A percentile compares a stretch with the other conserved stretches of the same genome.
Conservation (phyloP, 2,888 invertebrate species). For the Podotricha telesiphe region DNA sequence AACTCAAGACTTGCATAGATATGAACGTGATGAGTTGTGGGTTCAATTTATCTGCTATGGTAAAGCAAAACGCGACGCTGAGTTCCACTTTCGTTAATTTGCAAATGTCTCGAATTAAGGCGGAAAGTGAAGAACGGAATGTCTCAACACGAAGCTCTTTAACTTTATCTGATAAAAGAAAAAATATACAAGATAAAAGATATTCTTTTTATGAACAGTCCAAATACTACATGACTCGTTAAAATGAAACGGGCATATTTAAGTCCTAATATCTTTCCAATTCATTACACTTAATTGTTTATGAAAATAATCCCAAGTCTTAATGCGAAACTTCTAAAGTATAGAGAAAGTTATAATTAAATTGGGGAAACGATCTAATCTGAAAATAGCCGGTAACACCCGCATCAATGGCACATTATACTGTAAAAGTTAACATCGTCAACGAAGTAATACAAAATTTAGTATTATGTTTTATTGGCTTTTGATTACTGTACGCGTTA, state of each 20-base stretch:
- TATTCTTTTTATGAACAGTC: background rate
- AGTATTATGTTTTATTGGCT: background rate
- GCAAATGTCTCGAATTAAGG: too few species aligned
- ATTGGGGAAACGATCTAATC: constrained; percentile 8
- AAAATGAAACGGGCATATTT: background rate
- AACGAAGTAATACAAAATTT: constrained; percentile 10
- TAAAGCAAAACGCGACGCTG: too few species aligned
- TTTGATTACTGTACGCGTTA: background rate
- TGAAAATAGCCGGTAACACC: constrained; percentile 20
- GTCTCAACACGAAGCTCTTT: too few species aligned
- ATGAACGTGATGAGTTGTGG: too few species aligned
- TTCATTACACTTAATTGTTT: background rate
- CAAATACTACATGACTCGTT: background rate
- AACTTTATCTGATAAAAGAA: too few species aligned
- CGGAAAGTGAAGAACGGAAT: too few species aligned
- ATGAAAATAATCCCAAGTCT: background rate
- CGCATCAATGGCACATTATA: constrained; percentile 1
- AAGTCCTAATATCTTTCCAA: background rate
- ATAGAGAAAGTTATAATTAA: constrained; percentile 4
- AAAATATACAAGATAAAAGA: too few species aligned
- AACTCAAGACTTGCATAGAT: too few species aligned
- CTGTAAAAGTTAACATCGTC: background rate
- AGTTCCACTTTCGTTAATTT: too few species aligned
- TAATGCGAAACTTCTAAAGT: background rate
- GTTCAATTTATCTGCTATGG: too few species aligned